These are phyloP conservation scores for Nestor notabilis DNA, from an alignment of 2,113 vertebrate genomes.

Conservation along the genomic window DNA sequence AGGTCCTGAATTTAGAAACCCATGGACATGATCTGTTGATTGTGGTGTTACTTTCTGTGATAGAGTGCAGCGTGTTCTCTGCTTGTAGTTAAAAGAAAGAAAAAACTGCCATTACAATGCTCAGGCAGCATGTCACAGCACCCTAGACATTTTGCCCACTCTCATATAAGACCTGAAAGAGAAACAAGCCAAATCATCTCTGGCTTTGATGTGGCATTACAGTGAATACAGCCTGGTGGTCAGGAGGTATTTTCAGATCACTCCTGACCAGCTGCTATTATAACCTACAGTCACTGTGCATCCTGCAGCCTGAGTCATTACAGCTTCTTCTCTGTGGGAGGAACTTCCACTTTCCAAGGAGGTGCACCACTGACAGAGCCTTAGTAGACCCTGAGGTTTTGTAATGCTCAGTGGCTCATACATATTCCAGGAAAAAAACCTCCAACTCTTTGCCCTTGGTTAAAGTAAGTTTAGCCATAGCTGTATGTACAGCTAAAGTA, in stretches of 20 bases:
- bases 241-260: not conserved
- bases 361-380: fast-evolving
- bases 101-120: not conserved
- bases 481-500: not conserved
- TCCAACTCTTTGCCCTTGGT: not conserved
- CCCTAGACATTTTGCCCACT: not conserved
- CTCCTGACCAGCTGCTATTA: not conserved
- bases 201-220: not conserved
- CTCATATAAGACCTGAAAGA: not conserved
- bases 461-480: not conserved
- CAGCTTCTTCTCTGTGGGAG: not conserved
- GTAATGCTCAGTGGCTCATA: not conserved
- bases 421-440: not conserved
- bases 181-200: not conserved
- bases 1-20: not conserved
- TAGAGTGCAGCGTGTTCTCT: not conserved
- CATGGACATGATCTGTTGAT: not conserved
- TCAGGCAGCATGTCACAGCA: not conserved
- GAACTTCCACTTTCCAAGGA: not conserved
- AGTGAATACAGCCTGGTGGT: not conserved
- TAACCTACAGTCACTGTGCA: not conserved
- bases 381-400: not conserved
- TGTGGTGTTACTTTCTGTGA: not conserved
- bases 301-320: not conserved
- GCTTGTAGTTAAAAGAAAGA: not conserved